Evolutionary conservation across 2,888 invertebrate species (phyloP).

Genomic region (Pycnomerus fuliginosus): DNA sequence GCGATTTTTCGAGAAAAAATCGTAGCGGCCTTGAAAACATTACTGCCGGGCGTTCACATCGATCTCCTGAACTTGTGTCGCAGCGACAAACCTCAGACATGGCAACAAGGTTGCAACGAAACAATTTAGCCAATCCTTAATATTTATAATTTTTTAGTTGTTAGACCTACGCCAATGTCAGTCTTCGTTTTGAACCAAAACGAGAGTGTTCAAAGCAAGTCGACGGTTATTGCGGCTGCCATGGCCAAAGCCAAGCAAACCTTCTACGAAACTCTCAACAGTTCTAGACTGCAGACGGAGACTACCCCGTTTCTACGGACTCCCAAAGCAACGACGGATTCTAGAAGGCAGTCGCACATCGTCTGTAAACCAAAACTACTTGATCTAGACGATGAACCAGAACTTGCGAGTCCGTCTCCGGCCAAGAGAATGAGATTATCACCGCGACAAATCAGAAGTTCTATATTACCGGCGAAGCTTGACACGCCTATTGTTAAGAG

Average conservation of each 20-base stretch:
- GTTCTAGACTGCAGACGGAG: slow-evolving; percentile 53
- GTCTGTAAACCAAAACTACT: slow-evolving; percentile 33
- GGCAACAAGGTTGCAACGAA: slow-evolving; percentile 36
- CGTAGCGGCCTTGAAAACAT: slow-evolving; percentile 37
- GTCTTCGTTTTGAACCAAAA: slow-evolving; percentile 55
- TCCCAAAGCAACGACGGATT: slow-evolving; percentile 49
- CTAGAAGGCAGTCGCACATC: slow-evolving; percentile 30
- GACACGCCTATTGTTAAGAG: slow-evolving; percentile 60
- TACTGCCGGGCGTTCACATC: slow-evolving; percentile 43
- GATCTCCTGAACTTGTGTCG: slow-evolving; percentile 41
- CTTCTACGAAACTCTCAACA: slow-evolving; percentile 52
- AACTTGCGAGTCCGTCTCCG: slow-evolving; percentile 25
- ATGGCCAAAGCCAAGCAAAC: slow-evolving; percentile 54
- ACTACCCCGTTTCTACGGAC: slow-evolving; percentile 65
- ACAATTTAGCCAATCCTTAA: slow-evolving; percentile 2
- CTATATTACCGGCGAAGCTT: slow-evolving; percentile 43
- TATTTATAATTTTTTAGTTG: slow-evolving; percentile 46
- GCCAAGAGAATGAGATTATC: slow-evolving; percentile 38
- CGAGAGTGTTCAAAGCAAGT: slow-evolving; percentile 51
- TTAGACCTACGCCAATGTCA: slow-evolving; percentile 60
- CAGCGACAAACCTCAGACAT: slow-evolving; percentile 36
- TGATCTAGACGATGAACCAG: slow-evolving; percentile 20
- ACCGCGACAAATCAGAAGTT: slow-evolving; percentile 25
- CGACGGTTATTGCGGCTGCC: slow-evolving; percentile 53
- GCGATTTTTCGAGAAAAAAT: slow-evolving; percentile 35